Evolutionary conservation across 2,797 vertebrate genomes (phyloP).

Genomic region (Knipowitschia caucasica): DNA sequence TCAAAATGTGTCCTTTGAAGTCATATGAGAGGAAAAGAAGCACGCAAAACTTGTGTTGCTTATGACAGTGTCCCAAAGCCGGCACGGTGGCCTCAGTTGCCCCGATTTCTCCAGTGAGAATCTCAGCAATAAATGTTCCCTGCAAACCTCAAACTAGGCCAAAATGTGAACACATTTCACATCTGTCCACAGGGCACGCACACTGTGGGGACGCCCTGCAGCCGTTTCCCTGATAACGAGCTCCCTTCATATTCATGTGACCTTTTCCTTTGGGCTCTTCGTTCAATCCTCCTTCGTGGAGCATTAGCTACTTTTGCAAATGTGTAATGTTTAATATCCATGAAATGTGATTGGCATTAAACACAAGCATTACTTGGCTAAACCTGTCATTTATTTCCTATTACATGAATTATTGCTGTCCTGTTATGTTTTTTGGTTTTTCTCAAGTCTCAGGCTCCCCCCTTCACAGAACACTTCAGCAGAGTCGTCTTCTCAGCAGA

Average conservation of each 20-base stretch:
- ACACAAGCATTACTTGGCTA: neutral
- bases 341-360: neutral
- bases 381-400: no score
- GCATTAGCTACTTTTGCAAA: neutral
- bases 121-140: neutral
- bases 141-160: slow-evolving; percentile 1
- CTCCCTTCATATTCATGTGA: slow-evolving; percentile 10
- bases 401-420: no score
- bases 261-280: slow-evolving; percentile 6
- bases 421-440: no score
- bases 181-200: neutral
- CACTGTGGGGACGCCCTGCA: neutral
- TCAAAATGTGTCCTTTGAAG: neutral
- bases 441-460: no score
- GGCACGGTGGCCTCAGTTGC: neutral
- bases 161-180: neutral
- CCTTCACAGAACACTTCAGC: no score
- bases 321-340: neutral
- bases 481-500: no score
- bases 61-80: slow-evolving; percentile 4
- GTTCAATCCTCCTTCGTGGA: neutral
- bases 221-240: neutral
- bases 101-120: slow-evolving; percentile 2
- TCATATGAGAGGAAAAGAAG: neutral
- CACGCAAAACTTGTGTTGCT: neutral